Base-by-base conservation (phyloP, 2,888 invertebrate genomes). In the Lucinisca nassula region DNA sequence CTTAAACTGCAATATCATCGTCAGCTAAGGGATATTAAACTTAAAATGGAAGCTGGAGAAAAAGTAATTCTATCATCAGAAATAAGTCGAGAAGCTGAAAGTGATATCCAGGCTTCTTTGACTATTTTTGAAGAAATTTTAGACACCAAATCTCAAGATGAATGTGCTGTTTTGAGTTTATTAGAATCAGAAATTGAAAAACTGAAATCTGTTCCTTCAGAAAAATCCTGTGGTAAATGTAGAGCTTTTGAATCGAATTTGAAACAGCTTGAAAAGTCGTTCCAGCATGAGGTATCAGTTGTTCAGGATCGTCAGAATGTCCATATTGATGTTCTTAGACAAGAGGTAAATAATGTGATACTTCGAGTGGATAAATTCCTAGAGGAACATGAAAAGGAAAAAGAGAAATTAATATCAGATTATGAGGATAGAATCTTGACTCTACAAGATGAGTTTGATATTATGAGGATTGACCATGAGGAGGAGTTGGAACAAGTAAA, bases 381-480 rank as follows among this genome's bases (percentile, higher is more conserved):
- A 17, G 94, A 95, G 74, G 92, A 92, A 49, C 84, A 91, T 83
- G 94, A 94, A 73, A 88, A 88, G 35, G 94, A 94, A 84, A 91
- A 92, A 30, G 93, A 93, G 35, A 84, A 77, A 21, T 40, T 93
- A 79, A 82, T 91, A 14, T 72, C 85, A 8, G 93, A 94, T 38
- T 95, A 93, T 89, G 94, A 94, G 78, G 93, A 92, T 12, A 86
- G 93, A 35, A 90, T 92, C 21, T 79, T 79, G 17, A 88, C 86
- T 49, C 84, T 92, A 12, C 92, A 95, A 88, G 93, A 93, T 81
- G 94, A 95, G 81, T 86, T 95, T 85, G 92, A 91, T 17, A 87
- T 91, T 37, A 92, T 97, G 80, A 96, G 95, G 78, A 95, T 96
- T 6, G 96, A 96, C 84, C 93, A 97, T 79, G 95, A 95, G 6